Conservation (phyloP, 1,140 invertebrate genomes). For the Heterodera schachtii region DNA sequence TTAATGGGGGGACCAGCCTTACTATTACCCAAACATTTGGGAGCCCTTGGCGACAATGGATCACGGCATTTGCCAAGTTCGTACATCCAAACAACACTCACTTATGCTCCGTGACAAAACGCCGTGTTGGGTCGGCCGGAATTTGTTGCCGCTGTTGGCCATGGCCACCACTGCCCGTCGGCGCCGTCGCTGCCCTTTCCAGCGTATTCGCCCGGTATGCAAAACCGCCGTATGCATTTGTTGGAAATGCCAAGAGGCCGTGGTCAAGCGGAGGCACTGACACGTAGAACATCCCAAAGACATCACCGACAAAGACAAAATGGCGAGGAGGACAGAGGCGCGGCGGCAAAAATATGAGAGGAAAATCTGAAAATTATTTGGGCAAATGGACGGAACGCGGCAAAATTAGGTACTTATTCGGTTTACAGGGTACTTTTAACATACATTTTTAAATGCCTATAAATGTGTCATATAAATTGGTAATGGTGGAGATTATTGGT, state of each 20-base stretch:
- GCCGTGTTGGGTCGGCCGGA: background rate
- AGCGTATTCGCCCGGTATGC: slow-evolving; percentile 12
- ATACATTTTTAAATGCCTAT: too few species aligned
- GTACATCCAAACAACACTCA: background rate
- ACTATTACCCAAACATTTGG: too few species aligned
- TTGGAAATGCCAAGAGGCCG: slow-evolving; percentile 14
- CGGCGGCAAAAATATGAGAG: too few species aligned
- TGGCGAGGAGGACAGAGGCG: background rate
- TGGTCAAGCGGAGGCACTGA: slow-evolving; percentile 20
- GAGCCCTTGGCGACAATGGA: too few species aligned
- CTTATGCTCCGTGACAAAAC: slow-evolving; percentile 28
- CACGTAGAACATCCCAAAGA: slow-evolving; percentile 20
- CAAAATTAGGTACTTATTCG: too few species aligned
- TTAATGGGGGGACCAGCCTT: too few species aligned
- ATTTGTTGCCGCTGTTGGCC: background rate
- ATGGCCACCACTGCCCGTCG: background rate
- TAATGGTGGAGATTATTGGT: too few species aligned
- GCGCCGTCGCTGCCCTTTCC: background rate
- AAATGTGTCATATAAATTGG: too few species aligned
- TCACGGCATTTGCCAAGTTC: background rate
- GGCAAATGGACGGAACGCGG: too few species aligned
- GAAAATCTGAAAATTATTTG: too few species aligned
- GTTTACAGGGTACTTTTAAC: too few species aligned
- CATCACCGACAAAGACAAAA: slow-evolving; percentile 10
- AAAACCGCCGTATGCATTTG: slow-evolving; percentile 27